phyloP scores from a whole-genome alignment of 2,888 invertebrate species.

The Drosophila atripex region DNA sequence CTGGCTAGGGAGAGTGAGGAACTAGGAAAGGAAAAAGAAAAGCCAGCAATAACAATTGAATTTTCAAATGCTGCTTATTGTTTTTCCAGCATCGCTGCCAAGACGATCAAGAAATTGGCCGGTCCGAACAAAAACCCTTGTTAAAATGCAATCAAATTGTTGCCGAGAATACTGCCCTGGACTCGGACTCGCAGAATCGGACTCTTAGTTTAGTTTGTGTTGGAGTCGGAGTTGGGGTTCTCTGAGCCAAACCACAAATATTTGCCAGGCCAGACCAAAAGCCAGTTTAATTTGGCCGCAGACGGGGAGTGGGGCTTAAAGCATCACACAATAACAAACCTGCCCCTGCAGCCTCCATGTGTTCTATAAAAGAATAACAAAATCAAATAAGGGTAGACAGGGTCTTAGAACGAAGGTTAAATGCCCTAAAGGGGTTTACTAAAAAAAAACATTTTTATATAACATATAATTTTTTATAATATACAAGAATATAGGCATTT shows the following conservation, averaged over 20 bases:
- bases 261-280: constrained; percentile 50
- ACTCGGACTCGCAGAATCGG: neutral
- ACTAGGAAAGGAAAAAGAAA: constrained; percentile 40
- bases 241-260: constrained; percentile 52
- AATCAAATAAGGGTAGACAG: constrained; percentile 4
- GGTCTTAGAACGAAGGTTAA: constrained; percentile 4
- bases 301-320: constrained; percentile 35
- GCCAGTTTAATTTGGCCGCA: constrained; percentile 68
- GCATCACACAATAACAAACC: constrained; percentile 40
- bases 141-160: constrained; percentile 77
- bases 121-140: constrained; percentile 54
- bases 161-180: constrained; percentile 19
- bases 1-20: constrained; percentile 9
- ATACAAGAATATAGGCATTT: no score
- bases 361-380: constrained; percentile 33
- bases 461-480: no score
- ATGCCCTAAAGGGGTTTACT: constrained; percentile 3
- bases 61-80: constrained; percentile 76
- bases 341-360: constrained; percentile 28
- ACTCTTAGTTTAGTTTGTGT: constrained; percentile 1
- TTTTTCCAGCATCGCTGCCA: constrained; percentile 56
- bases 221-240: constrained; percentile 23
- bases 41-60: constrained; percentile 75
- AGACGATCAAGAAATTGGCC: constrained; percentile 65
- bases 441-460: neutral